Evolutionary conservation across 2,797 vertebrate species (phyloP).

Genomic region (Schizopygopsis pylzovi): DNA sequence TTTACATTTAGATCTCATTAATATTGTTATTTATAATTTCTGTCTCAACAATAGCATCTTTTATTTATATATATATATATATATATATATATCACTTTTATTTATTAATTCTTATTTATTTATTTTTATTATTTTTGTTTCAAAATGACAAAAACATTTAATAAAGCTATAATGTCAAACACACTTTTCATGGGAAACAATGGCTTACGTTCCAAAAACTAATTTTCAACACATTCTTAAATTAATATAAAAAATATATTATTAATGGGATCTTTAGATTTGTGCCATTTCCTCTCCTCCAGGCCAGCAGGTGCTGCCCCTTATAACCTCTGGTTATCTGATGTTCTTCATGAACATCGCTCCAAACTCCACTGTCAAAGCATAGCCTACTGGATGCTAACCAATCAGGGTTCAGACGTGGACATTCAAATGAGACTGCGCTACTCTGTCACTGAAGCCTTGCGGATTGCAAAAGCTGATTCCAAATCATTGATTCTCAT

Average conservation of each 20-base stretch:
- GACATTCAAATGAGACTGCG: too few relatives aligned
- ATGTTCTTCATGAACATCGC: too few relatives aligned
- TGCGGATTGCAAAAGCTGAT: too few relatives aligned
- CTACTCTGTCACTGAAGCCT: too few relatives aligned
- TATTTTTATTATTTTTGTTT: neutral
- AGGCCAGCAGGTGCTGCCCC: too few relatives aligned
- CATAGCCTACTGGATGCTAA: too few relatives aligned
- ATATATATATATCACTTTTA: neutral
- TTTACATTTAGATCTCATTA: neutral
- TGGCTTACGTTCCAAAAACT: neutral
- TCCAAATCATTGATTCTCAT: too few relatives aligned
- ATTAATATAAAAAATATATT: neutral
- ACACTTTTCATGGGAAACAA: neutral
- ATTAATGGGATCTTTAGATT: too few relatives aligned
- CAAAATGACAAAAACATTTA: neutral
- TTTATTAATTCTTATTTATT: neutral
- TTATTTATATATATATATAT: neutral
- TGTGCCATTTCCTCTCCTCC: too few relatives aligned
- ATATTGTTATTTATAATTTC: neutral
- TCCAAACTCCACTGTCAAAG: too few relatives aligned
- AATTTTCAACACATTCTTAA: neutral
- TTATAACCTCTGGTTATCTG: too few relatives aligned
- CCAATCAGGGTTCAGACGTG: too few relatives aligned
- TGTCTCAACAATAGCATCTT: neutral
- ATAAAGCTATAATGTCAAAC: neutral